These are phyloP conservation scores for Griposia aprilina DNA, from an alignment of 2,888 invertebrate genomes.

Conservation along the genomic window DNA sequence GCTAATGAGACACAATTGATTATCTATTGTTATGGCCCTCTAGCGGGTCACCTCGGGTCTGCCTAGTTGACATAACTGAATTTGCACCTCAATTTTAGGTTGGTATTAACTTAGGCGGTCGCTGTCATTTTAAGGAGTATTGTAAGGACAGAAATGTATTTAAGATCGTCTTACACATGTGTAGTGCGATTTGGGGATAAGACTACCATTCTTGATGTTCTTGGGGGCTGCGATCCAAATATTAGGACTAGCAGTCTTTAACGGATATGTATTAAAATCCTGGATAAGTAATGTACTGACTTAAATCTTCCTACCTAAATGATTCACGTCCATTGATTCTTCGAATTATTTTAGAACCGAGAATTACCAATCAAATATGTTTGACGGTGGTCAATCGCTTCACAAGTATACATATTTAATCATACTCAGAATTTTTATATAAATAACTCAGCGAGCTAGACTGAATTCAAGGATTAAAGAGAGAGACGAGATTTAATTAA, in stretches of 20 bases:
- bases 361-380: slow-evolving; percentile 11
- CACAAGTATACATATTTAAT: slow-evolving; percentile 23
- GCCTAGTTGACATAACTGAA: background rate
- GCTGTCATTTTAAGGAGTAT: background rate
- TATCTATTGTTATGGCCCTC: background rate
- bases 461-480: slow-evolving; percentile 40
- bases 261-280: background rate
- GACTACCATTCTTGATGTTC: background rate
- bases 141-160: background rate
- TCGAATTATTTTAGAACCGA: background rate
- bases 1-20: background rate
- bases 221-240: too few species aligned
- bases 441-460: background rate
- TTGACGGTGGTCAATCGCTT: slow-evolving; percentile 20
- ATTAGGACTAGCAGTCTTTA: background rate
- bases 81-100: background rate
- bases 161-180: background rate
- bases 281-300: background rate
- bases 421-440: slow-evolving; percentile 15
- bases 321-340: too few species aligned
- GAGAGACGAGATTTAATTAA: slow-evolving; percentile 20
- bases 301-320: too few species aligned
- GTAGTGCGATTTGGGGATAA: background rate
- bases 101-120: background rate
- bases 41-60: too few species aligned